phyloP scores from a whole-genome alignment of 2,797 vertebrate species.

The Hippoglossus hippoglossus region DNA sequence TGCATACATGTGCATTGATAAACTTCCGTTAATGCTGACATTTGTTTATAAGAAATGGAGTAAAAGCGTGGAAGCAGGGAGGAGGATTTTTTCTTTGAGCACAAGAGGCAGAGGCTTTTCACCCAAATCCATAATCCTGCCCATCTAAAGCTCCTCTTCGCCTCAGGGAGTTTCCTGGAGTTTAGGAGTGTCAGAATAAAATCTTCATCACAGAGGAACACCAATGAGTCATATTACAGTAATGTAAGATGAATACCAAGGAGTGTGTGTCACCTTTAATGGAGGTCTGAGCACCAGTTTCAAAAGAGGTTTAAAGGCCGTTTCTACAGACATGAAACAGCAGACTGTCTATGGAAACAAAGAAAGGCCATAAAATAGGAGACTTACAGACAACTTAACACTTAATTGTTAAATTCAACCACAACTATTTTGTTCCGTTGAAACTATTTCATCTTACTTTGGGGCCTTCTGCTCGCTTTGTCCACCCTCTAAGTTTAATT shows the following conservation, averaged over 20 bases:
- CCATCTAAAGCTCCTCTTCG: conserved; percentile 13
- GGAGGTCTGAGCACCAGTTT: conserved; percentile 11
- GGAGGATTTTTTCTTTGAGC: background rate
- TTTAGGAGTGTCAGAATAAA: conserved; percentile 34
- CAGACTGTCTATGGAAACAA: background rate
- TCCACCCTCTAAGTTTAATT: background rate
- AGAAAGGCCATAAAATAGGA: background rate
- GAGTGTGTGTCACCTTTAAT: conserved; percentile 20
- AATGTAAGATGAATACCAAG: conserved; percentile 22
- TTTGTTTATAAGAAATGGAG: conserved; percentile 19
- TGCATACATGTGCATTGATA: background rate
- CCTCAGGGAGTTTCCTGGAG: conserved; percentile 26
- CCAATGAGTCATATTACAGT: conserved; percentile 40
- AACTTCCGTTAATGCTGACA: background rate
- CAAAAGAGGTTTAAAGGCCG: background rate
- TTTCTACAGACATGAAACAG: conserved; percentile 5
- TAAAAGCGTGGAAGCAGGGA: background rate
- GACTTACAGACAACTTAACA: background rate
- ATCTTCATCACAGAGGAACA: conserved; percentile 14
- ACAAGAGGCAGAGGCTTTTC: conserved; percentile 7
- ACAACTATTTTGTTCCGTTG: no score
- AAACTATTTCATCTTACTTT: no score
- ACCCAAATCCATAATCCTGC: conserved; percentile 35
- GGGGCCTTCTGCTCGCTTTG: background rate
- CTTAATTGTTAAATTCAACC: background rate